phyloP scores from a whole-genome alignment of 2,113 vertebrate species.

The Apaloderma vittatum region DNA sequence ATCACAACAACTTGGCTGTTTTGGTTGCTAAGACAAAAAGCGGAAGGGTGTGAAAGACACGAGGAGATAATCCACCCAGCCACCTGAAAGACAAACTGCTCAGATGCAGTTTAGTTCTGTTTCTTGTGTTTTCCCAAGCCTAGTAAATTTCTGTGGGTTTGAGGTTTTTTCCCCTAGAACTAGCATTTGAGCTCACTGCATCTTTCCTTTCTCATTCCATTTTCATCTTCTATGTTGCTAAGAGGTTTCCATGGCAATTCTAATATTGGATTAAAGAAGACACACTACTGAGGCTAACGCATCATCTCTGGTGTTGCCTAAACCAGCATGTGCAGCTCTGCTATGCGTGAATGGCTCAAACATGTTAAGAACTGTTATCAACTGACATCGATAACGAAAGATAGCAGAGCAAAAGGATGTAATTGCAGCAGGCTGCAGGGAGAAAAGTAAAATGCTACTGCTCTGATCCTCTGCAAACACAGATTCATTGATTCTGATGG shows the following conservation, averaged over 20 bases:
- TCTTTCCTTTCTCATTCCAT: background rate
- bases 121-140: background rate
- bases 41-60: background rate
- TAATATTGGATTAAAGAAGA: constrained; percentile 39
- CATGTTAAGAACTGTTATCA: background rate
- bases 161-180: background rate
- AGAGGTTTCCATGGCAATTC: constrained; percentile 65
- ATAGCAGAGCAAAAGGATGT: background rate
- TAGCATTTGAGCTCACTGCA: background rate
- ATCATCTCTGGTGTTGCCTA: background rate
- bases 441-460: background rate
- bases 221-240: constrained; percentile 24
- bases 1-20: background rate
- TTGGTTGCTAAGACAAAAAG: background rate
- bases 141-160: background rate
- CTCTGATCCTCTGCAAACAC: background rate
- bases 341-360: background rate
- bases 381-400: background rate
- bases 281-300: background rate
- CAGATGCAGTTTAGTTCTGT: background rate
- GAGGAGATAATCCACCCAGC: background rate
- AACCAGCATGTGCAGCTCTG: background rate
- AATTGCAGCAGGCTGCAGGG: background rate
- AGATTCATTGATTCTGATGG: background rate
- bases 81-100: background rate